These are phyloP conservation scores for Eupithecia centaureata DNA, from an alignment of 2,888 invertebrate genomes.

Conservation along the genomic window DNA sequence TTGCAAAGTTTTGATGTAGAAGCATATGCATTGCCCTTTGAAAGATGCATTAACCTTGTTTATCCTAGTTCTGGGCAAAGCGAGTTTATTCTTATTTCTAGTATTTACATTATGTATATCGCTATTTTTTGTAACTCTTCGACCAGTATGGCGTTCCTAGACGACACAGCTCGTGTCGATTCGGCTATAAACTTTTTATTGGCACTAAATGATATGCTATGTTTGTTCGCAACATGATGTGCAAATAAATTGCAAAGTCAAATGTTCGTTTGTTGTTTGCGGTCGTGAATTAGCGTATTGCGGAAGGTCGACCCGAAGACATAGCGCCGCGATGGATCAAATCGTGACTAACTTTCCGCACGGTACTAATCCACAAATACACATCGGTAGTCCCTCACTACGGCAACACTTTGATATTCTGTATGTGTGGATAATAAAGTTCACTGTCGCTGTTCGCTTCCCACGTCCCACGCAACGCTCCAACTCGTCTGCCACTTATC, in stretches of 20 bases:
- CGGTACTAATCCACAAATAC: conserved; percentile 83
- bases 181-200: conserved; percentile 50
- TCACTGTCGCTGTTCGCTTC: conserved; percentile 51
- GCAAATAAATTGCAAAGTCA: conserved; percentile 42
- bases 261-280: conserved; percentile 44
- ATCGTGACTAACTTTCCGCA: conserved; percentile 80
- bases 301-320: conserved; percentile 69
- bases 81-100: no score
- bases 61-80: no score
- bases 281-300: conserved; percentile 56
- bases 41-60: no score
- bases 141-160: conserved; percentile 41
- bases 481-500: conserved; percentile 39
- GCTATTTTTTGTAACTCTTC: conserved; percentile 19
- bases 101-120: no score
- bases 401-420: conserved; percentile 42
- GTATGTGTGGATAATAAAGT: conserved; percentile 48
- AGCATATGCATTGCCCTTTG: no score
- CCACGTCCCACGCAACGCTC: conserved; percentile 53
- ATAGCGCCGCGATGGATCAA: conserved; percentile 62
- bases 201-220: conserved; percentile 42
- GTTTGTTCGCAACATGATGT: conserved; percentile 38
- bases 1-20: no score
- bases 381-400: conserved; percentile 64
- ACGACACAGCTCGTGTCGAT: conserved; percentile 38